A percentile compares a stretch with the other conserved stretches of the same genome.
Evolutionary conservation across 1,140 invertebrate genomes (phyloP).

Genomic region (Telenomus remus): DNA sequence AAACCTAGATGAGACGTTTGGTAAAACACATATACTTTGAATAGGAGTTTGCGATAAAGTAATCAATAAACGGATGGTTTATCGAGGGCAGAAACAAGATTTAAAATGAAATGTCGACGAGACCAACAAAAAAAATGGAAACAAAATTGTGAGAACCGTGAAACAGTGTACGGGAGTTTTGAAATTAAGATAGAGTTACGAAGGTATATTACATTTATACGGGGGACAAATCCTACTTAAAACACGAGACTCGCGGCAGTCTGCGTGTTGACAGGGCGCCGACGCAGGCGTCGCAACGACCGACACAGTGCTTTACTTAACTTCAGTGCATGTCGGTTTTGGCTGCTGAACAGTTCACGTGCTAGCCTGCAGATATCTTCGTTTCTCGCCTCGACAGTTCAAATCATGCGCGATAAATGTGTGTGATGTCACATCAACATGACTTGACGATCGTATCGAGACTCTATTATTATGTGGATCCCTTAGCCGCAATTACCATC

Average conservation of each 20-base stretch:
- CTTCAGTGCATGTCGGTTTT: constrained; percentile 61
- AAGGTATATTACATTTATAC: constrained; percentile 24
- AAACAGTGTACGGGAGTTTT: neutral
- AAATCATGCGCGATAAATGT: constrained; percentile 40
- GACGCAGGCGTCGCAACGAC: constrained; percentile 47
- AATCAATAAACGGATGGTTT: too few species aligned
- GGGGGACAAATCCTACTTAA: constrained; percentile 38
- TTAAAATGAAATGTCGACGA: neutral
- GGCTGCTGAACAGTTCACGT: constrained; percentile 51
- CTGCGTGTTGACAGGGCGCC: constrained; percentile 49
- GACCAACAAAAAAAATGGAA: too few species aligned
- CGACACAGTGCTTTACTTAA: constrained; percentile 41
- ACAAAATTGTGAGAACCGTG: neutral
- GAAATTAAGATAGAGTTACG: constrained; percentile 33
- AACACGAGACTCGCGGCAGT: constrained; percentile 30
- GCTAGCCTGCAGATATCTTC: constrained; percentile 12
- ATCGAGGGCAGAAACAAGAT: too few species aligned
- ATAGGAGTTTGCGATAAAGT: too few species aligned
- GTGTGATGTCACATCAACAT: constrained; percentile 31
- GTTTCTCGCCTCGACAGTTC: constrained; percentile 12
- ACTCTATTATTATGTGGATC: constrained; percentile 6
- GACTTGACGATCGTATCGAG: constrained; percentile 14
- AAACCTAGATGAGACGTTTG: too few species aligned
- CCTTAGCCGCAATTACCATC: constrained; percentile 5
- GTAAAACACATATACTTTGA: too few species aligned